Evolutionary conservation across 1,140 invertebrate genomes (phyloP).

Genomic region (Delia radicum): DNA sequence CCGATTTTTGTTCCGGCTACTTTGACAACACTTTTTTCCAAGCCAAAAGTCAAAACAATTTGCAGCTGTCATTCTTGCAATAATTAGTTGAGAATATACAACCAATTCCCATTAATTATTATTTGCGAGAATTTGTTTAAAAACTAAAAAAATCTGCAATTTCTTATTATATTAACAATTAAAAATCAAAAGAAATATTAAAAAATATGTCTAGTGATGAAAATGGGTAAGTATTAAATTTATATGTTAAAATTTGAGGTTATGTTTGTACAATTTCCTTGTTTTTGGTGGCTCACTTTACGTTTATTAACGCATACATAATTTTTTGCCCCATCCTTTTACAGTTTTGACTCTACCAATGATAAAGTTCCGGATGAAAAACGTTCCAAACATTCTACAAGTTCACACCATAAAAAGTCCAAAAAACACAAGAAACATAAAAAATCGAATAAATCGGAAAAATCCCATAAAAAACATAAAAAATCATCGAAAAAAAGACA

Average conservation of each 20-base stretch:
- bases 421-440: slow-evolving; percentile 61
- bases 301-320: slow-evolving; percentile 19
- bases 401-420: slow-evolving; percentile 44
- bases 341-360: slow-evolving; percentile 41
- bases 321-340: slow-evolving; percentile 16
- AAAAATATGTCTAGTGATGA: slow-evolving; percentile 44
- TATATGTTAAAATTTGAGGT: slow-evolving; percentile 33
- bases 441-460: slow-evolving; percentile 44
- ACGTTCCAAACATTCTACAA: slow-evolving; percentile 34
- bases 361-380: slow-evolving; percentile 34
- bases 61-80: too few relatives aligned
- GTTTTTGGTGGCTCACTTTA: neutral
- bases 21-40: too few relatives aligned
- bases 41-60: too few relatives aligned
- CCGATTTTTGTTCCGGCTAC: too few relatives aligned
- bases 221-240: slow-evolving; percentile 41
- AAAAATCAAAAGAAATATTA: neutral
- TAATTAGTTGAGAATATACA: too few relatives aligned
- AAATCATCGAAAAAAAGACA: slow-evolving; percentile 42
- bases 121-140: too few relatives aligned
- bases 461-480: slow-evolving; percentile 48
- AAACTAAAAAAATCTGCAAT: too few relatives aligned
- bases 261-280: slow-evolving; percentile 30
- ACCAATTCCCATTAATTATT: too few relatives aligned
- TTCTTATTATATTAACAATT: too few relatives aligned